Percentiles rank a stretch among this genome's conserved stretches.
Conservation (phyloP, 2,113 vertebrate species). For the Megalops atlanticus region DNA sequence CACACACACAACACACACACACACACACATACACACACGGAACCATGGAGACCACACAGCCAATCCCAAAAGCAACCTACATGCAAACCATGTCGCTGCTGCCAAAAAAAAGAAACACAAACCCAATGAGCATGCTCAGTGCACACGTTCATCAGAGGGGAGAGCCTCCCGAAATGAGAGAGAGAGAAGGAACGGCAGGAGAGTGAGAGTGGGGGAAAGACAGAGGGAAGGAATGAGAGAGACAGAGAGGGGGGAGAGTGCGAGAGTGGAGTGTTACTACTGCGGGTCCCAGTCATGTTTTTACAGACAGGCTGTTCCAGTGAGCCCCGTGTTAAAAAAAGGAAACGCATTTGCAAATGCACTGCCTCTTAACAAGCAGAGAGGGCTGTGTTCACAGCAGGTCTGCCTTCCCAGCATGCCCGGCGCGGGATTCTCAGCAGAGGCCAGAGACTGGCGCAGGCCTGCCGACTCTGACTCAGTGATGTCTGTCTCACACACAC, state of each 20-base stretch:
- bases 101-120: not conserved
- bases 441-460: constrained; percentile 18
- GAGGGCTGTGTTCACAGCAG: constrained; percentile 20
- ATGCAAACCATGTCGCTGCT: constrained; percentile 1
- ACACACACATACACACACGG: not conserved
- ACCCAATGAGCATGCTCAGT: not conserved
- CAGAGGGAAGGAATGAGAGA: not conserved
- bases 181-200: not conserved
- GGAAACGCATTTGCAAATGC: too few species aligned
- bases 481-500: constrained; percentile 36
- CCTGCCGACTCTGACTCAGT: constrained; percentile 34
- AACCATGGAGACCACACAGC: constrained; percentile 4
- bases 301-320: too few species aligned
- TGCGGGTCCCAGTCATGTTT: not conserved
- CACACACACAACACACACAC: too few species aligned
- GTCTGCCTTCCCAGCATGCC: constrained; percentile 24
- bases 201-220: not conserved
- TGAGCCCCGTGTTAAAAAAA: too few species aligned
- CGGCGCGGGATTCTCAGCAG: not conserved
- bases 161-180: too few species aligned
- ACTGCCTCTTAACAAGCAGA: too few species aligned
- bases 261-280: not conserved
- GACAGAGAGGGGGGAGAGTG: not conserved
- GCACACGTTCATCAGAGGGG: not conserved
- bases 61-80: constrained; percentile 8